phyloP scores from a whole-genome alignment of 2,888 invertebrate genomes.

The Pristionchus maxplancki region DNA sequence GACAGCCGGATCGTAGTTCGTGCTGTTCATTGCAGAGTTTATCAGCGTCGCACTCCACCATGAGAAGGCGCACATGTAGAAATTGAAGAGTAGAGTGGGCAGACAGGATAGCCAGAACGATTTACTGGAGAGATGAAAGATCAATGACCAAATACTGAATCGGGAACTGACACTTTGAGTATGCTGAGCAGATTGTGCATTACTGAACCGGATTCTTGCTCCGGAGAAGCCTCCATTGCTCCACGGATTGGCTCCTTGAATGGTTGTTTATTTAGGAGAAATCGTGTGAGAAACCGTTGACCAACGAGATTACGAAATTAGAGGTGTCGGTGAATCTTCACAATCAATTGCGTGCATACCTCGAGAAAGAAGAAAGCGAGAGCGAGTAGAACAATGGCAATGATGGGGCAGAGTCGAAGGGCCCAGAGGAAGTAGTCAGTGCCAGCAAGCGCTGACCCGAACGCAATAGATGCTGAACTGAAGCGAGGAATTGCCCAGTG shows the following conservation, averaged over 20 bases:
- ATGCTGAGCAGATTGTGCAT: not conserved
- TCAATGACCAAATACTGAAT: no score
- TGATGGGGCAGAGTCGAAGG: not conserved
- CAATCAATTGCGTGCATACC: no score
- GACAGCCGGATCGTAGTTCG: not conserved
- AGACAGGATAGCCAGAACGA: conserved; percentile 42
- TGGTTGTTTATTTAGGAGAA: no score
- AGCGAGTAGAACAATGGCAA: not conserved
- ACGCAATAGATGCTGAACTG: not conserved
- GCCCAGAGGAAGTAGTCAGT: conserved; percentile 14
- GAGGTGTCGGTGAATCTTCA: no score
- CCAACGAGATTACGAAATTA: no score
- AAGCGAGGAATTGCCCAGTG: no score
- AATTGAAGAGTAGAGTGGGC: conserved; percentile 7
- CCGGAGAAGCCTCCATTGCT: not conserved
- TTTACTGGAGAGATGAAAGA: not conserved
- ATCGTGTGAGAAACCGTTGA: no score
- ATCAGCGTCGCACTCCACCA: conserved; percentile 22
- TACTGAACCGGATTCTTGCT: not conserved
- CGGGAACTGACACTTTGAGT: not conserved
- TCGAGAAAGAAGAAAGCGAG: conserved; percentile 20
- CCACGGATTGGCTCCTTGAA: conserved; percentile 33
- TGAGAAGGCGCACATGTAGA: conserved; percentile 13
- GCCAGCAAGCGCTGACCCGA: not conserved
- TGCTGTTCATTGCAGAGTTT: conserved; percentile 11